phyloP scores from a whole-genome alignment of 2,888 invertebrate species.

The Azorinus chamasolen region DNA sequence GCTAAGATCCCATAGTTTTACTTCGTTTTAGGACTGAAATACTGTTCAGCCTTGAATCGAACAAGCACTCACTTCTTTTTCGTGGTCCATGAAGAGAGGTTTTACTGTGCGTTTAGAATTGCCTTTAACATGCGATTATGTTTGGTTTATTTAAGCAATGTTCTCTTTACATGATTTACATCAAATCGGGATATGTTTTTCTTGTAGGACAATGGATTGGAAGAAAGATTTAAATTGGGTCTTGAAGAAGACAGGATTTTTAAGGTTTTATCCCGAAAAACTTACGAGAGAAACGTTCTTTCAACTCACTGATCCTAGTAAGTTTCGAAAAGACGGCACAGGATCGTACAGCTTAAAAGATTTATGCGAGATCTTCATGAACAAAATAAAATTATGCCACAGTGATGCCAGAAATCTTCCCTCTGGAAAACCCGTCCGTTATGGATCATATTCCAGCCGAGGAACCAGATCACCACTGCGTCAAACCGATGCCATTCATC shows the following conservation, averaged over 20 bases:
- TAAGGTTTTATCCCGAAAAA: constrained; percentile 22
- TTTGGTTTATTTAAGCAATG: no score
- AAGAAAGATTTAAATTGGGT: constrained; percentile 4
- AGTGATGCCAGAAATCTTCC: constrained; percentile 15
- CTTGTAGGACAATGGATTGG: not conserved
- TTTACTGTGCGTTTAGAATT: no score
- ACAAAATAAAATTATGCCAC: constrained; percentile 14
- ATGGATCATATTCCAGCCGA: not conserved
- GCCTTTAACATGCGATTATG: no score
- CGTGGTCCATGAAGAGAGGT: no score
- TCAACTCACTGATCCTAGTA: constrained; percentile 3
- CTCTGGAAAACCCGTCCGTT: not conserved
- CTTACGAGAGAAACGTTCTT: constrained; percentile 12
- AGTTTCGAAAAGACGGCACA: not conserved
- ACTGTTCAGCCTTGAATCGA: no score
- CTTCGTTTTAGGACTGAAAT: no score
- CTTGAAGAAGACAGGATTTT: not conserved
- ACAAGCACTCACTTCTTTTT: no score
- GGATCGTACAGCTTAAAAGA: not conserved
- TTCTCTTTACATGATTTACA: no score
- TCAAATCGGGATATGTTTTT: not conserved
- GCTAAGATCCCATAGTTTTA: no score
- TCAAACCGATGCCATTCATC: constrained; percentile 12
- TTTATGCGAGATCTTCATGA: not conserved
- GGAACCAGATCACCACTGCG: not conserved